Evolutionary conservation across 2,113 vertebrate genomes (phyloP), one percentile per base, ranked within the genome.

Genomic region (Gymnogyps californianus): DNA sequence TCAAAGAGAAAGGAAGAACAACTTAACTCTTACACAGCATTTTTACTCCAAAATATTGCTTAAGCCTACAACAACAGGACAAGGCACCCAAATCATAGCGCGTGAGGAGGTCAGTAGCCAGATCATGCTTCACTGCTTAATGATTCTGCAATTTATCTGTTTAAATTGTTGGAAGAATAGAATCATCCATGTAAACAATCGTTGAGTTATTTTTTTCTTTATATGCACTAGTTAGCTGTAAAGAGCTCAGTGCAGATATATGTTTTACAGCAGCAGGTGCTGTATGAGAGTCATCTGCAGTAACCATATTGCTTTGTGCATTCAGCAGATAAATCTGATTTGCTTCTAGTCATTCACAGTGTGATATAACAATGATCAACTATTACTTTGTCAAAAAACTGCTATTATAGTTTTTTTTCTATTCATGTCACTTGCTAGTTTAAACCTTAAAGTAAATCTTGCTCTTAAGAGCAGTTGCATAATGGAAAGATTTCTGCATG

Each of bases 261-360:
- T 4, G 8, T 94, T 96, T 84, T 87, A 85, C 67, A 81, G 76
- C 36, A 96, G 94, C 89, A 95, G 89, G 92, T 96, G 70, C 80
- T 92, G 61, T 47, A 67, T 9, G 67, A 96, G 89, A 71, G 51
- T 97, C 93, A 94, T 93, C 95, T 97, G 97, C 88, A 87, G 66
- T 57, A 91, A 93, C 91, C 83, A 95, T 91, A 95, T 91, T 97
- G 95, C 87, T 93, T 70, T 86, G 57, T 79, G 91, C 89, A 67
- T 89, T 87, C 90, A 84, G 72, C 74, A 95, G 82, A 91, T 89
- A 96, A 94, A 97, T 91, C 83, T 65, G 87, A 90, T 90, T 95
- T 94, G 62, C 93, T 95, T 90, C 85, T 93, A 87, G 89, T 92
- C 91, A 87, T 94, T 95, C 93, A 52, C 90, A 93, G 69, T 86